These are phyloP conservation scores for Artemia sinica DNA, from an alignment of 2,888 invertebrate species.

Conservation along the genomic window DNA sequence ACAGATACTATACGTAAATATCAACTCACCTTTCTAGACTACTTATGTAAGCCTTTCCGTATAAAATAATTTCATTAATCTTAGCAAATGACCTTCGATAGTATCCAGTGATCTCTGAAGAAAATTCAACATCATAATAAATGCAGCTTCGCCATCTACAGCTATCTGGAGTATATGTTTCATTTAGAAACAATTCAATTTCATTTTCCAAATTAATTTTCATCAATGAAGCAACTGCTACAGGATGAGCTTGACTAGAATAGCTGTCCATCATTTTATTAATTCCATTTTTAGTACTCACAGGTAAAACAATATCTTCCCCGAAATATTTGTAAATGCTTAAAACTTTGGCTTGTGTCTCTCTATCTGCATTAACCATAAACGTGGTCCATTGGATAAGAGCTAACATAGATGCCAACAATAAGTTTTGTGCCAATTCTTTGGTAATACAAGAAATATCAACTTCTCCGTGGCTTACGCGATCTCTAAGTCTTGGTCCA, in stretches of 20 bases:
- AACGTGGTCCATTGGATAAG: not conserved
- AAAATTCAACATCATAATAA: not conserved
- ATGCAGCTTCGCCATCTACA: not conserved
- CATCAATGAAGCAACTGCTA: not conserved
- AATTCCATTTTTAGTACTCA: not conserved
- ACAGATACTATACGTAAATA: too few relatives aligned
- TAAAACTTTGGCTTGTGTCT: not conserved
- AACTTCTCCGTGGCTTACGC: conserved; percentile 38
- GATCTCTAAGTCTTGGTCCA: conserved; percentile 38
- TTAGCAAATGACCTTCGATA: not conserved
- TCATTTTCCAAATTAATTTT: not conserved
- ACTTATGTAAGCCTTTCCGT: too few relatives aligned
- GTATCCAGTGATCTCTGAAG: not conserved
- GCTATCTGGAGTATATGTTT: not conserved
- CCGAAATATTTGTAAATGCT: not conserved
- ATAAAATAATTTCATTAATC: not conserved
- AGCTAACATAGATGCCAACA: conserved; percentile 14
- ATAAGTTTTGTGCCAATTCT: conserved; percentile 25
- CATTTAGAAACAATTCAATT: not conserved
- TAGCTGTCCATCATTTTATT: not conserved
- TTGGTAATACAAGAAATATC: conserved; percentile 26
- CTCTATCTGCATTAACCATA: not conserved
- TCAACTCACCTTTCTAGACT: too few relatives aligned
- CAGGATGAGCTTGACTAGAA: not conserved
- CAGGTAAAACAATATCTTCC: not conserved